Conservation (phyloP, 2,888 invertebrate genomes). For the Podotricha telesiphe region DNA sequence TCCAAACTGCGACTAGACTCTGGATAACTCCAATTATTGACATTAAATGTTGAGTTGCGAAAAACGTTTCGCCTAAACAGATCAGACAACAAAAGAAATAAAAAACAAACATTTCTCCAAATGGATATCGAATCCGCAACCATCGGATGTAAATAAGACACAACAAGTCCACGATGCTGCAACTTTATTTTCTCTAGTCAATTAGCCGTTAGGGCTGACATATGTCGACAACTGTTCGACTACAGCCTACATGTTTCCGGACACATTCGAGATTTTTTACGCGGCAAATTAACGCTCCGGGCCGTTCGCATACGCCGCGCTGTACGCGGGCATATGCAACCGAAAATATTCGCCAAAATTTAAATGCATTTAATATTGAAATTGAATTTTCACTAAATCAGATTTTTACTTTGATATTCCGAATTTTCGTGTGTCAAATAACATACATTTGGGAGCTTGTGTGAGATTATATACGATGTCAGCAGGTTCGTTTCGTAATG, state of each 20-base stretch:
- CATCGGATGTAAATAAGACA: no score
- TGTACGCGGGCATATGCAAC: not conserved
- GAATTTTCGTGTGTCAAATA: not conserved
- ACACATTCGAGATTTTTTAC: slow-evolving; percentile 68
- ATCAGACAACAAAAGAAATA: no score
- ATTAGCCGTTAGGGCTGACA: slow-evolving; percentile 70
- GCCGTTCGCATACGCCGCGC: slow-evolving; percentile 56
- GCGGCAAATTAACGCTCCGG: slow-evolving; percentile 68
- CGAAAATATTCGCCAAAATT: slow-evolving; percentile 22
- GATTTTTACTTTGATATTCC: not conserved
- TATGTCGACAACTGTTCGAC: slow-evolving; percentile 81
- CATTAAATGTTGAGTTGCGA: no score
- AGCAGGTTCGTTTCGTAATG: no score
- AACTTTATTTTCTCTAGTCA: slow-evolving; percentile 70
- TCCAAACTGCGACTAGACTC: no score
- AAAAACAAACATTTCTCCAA: not conserved
- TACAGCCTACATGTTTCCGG: slow-evolving; percentile 76
- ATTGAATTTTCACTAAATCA: slow-evolving; percentile 9
- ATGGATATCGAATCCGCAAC: not conserved
- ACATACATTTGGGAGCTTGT: not conserved
- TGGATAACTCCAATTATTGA: no score
- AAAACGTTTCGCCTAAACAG: no score
- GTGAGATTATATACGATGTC: no score
- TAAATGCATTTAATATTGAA: slow-evolving; percentile 3
- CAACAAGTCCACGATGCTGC: slow-evolving; percentile 45